Base-by-base conservation (phyloP, 1,140 invertebrate genomes). In the Phymorhynchus buccinoides region DNA sequence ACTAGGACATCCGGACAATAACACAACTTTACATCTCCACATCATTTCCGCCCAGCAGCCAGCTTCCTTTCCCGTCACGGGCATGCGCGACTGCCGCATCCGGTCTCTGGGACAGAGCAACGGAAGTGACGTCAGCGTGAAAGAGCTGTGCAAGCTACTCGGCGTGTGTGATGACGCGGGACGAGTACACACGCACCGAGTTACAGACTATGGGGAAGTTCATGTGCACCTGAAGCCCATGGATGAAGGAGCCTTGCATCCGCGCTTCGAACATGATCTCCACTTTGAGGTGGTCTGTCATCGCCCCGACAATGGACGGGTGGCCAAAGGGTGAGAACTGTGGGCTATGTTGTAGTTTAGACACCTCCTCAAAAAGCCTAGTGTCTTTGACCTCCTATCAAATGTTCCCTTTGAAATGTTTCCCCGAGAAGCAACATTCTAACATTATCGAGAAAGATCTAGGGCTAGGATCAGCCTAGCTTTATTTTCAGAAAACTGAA, bases 141-240 rank as follows among this genome's bases (percentile, higher is more conserved):
- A 71, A 22, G 18, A 1, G 16, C 39, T 83, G 81, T 83, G 81
- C 41, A 66, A 44, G 37, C 35, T 83, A 2, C 39, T 83, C 0
- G 81, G 62, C 35, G 81, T 83, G 4, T 83, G 81, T 44, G 81
- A 71, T 41, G 37, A 83, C 7, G 1, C 27, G 22, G 81, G 81
- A 30, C 68, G 66, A 30, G 81, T 83, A 4, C 81, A 83, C 62
- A 32, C 27, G 81, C 62, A 83, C 81, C 81, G 62, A 14, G 18
- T 44, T 62, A 83, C 81, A 12, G 62, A 66, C 35, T 83, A 83
- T n/a, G 81, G 81, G 6, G 81, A 83, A 41, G 81, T 83, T 39
- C 73, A 83, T 66, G 66, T 83, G 81, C 62, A 83, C 81, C 39
- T 83, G 22, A 16, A 83, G 27, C 81, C 81, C 30, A 44, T 79